These are phyloP conservation scores for Lerema accius DNA, from an alignment of 1,140 invertebrate genomes.

Conservation along the genomic window DNA sequence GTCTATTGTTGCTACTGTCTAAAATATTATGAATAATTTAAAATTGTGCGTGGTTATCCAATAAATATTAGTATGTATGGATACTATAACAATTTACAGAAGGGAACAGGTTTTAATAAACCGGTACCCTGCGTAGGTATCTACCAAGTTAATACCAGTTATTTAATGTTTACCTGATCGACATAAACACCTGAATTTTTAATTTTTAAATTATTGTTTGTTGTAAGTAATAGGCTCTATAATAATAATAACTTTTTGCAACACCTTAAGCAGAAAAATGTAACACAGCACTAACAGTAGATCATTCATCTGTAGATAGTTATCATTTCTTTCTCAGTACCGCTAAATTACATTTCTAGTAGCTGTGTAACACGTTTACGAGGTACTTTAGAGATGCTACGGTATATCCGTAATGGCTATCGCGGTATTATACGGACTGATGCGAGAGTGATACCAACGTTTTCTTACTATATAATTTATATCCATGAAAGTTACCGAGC, in stretches of 20 bases:
- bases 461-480: constrained; percentile 71
- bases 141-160: background rate
- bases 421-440: constrained; percentile 76
- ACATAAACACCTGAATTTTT: background rate
- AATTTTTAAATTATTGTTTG: constrained; percentile 38
- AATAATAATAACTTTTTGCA: constrained; percentile 53
- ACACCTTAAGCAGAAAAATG: constrained; percentile 72
- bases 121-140: background rate
- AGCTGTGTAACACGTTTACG: constrained; percentile 77
- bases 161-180: background rate
- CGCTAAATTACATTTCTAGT: constrained; percentile 81
- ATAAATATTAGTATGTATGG: background rate
- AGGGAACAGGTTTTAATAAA: background rate
- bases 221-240: constrained; percentile 29
- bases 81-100: background rate
- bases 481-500: constrained; percentile 56
- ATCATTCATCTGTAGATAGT: constrained; percentile 74
- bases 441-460: constrained; percentile 68
- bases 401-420: constrained; percentile 75
- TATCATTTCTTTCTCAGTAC: constrained; percentile 76
- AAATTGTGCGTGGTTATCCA: background rate
- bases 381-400: constrained; percentile 75
- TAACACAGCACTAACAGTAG: constrained; percentile 59
- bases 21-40: background rate
- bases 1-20: no score